A percentile compares a stretch with the other conserved stretches of the same genome.
phyloP scores from a whole-genome alignment of 2,113 vertebrate genomes.

The Mastomys coucha region DNA sequence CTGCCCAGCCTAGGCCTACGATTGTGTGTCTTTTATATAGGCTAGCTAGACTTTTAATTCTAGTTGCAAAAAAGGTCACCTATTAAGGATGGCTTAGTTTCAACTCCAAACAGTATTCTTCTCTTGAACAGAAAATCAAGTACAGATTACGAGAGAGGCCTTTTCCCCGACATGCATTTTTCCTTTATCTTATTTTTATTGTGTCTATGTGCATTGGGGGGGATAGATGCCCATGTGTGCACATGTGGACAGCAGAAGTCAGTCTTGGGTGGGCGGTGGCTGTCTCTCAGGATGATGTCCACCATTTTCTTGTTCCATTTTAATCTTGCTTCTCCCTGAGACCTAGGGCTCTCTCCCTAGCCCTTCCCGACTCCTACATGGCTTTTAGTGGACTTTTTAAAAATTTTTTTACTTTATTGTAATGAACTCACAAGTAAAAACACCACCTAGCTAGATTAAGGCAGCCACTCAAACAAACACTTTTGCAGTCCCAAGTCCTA shows the following conservation, averaged over 20 bases:
- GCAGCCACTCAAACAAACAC: not conserved
- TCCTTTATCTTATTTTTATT: not conserved
- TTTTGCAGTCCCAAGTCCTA: not conserved
- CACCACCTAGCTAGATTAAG: not conserved
- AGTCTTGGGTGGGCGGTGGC: no score
- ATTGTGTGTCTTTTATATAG: no score
- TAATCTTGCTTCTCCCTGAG: not conserved
- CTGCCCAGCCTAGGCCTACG: no score
- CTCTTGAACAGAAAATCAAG: not conserved
- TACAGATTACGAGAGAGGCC: not conserved
- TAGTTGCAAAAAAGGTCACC: not conserved
- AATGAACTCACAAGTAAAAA: not conserved
- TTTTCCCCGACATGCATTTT: not conserved
- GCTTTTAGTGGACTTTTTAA: not conserved
- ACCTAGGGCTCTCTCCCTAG: not conserved
- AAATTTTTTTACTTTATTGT: not conserved
- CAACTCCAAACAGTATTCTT: constrained; percentile 1
- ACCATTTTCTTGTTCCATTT: not conserved
- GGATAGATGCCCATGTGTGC: not conserved
- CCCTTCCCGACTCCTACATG: not conserved
- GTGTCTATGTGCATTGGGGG: not conserved
- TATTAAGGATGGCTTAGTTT: not conserved
- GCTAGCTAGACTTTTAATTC: no score
- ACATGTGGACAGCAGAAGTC: not conserved
- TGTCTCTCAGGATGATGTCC: not conserved